These are phyloP conservation scores for Melanotaenia pygmaea DNA, from an alignment of 2,797 vertebrate species.

Conservation along the genomic window DNA sequence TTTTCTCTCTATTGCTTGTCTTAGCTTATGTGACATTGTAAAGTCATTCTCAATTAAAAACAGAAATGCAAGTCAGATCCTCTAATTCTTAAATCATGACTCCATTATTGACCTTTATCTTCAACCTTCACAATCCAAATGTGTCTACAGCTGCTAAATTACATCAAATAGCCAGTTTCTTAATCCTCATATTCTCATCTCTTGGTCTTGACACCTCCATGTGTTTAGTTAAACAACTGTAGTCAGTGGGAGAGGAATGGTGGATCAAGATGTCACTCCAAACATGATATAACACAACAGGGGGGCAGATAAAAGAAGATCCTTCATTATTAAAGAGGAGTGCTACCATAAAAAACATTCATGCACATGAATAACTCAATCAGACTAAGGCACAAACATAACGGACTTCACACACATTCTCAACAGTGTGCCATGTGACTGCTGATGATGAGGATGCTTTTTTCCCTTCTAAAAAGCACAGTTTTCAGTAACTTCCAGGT, in stretches of 20 bases:
- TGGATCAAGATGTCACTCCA: slow-evolving; percentile 67
- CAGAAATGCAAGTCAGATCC: not conserved
- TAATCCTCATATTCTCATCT: not conserved
- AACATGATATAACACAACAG: slow-evolving; percentile 47
- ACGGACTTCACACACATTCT: slow-evolving; percentile 1
- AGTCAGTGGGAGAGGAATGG: slow-evolving; percentile 25
- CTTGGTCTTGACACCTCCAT: not conserved
- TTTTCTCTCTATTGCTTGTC: not conserved
- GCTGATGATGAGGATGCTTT: slow-evolving; percentile 1
- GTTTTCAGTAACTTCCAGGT: slow-evolving; percentile 33
- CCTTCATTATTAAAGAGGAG: slow-evolving; percentile 76
- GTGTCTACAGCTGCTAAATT: not conserved
- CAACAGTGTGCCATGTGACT: not conserved
- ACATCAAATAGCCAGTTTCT: not conserved
- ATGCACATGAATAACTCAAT: slow-evolving; percentile 70
- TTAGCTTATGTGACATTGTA: not conserved
- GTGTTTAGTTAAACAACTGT: slow-evolving; percentile 33
- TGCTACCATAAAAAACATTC: slow-evolving; percentile 74
- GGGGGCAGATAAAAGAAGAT: slow-evolving; percentile 50
- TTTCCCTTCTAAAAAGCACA: not conserved
- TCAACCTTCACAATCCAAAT: not conserved
- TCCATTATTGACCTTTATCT: not conserved
- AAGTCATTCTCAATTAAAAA: not conserved
- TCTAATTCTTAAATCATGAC: not conserved
- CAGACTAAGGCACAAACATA: slow-evolving; percentile 36